These are phyloP conservation scores for Distichodus sexfasciatus DNA, from an alignment of 2,797 vertebrate species.

Conservation along the genomic window DNA sequence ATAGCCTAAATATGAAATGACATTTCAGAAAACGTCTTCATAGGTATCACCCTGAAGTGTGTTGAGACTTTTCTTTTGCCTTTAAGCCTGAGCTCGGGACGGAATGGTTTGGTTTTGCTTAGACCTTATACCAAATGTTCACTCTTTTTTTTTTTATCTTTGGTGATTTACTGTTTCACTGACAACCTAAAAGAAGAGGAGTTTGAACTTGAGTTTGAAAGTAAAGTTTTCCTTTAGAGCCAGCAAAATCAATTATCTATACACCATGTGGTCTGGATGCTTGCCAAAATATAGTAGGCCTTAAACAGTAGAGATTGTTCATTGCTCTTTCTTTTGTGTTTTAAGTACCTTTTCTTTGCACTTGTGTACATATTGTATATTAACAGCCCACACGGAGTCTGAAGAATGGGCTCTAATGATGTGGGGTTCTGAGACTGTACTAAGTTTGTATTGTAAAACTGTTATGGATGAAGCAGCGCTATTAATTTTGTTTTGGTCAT, in stretches of 20 bases:
- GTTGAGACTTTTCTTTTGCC: background rate
- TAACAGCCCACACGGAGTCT: constrained; percentile 17
- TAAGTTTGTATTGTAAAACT: constrained; percentile 14
- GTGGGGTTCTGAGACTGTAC: background rate
- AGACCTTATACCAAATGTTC: background rate
- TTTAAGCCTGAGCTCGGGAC: background rate
- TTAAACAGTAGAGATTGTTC: background rate
- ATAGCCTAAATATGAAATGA: background rate
- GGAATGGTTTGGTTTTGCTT: background rate
- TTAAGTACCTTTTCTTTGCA: constrained; percentile 53
- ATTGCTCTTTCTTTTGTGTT: background rate
- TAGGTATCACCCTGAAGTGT: background rate
- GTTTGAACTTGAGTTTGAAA: background rate
- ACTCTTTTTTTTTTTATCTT: background rate
- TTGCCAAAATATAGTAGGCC: background rate
- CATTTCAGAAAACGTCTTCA: background rate
- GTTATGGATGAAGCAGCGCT: background rate
- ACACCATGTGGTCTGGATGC: background rate
- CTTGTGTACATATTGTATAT: constrained; percentile 75
- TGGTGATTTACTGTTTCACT: no score
- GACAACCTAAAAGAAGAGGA: no score
- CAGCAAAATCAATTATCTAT: background rate
- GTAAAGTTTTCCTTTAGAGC: background rate
- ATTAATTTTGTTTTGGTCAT: background rate
- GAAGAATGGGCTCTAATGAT: background rate